Evolutionary conservation across 2,113 vertebrate genomes (phyloP).

Genomic region (Sinocyclocheilus maitianheensis): DNA sequence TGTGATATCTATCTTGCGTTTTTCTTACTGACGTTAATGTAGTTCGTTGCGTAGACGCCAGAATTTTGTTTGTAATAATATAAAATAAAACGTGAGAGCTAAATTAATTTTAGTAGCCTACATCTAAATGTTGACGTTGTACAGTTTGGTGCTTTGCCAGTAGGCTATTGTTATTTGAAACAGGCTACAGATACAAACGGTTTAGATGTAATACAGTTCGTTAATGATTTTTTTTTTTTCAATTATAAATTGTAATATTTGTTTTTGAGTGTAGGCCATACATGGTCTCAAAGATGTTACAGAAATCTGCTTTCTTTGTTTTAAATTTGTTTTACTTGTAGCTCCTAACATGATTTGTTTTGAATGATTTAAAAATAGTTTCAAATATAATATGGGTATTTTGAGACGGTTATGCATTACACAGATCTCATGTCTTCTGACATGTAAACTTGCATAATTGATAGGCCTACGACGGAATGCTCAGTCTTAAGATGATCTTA

Average conservation of each 20-base stretch:
- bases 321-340: background rate
- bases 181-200: background rate
- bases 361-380: background rate
- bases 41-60: background rate
- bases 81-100: background rate
- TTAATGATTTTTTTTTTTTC: background rate
- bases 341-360: background rate
- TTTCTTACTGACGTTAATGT: background rate
- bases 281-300: background rate
- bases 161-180: background rate
- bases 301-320: background rate
- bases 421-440: background rate
- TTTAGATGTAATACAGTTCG: background rate
- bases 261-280: background rate
- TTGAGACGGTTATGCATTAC: background rate
- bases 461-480: background rate
- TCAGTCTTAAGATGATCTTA: background rate
- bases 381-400: background rate
- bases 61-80: background rate
- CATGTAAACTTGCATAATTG: background rate
- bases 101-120: background rate
- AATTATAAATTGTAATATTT: background rate
- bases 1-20: background rate
- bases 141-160: background rate
- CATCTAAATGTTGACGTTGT: background rate